phyloP scores from a whole-genome alignment of 2,113 vertebrate species.

The Rhineura floridana region DNA sequence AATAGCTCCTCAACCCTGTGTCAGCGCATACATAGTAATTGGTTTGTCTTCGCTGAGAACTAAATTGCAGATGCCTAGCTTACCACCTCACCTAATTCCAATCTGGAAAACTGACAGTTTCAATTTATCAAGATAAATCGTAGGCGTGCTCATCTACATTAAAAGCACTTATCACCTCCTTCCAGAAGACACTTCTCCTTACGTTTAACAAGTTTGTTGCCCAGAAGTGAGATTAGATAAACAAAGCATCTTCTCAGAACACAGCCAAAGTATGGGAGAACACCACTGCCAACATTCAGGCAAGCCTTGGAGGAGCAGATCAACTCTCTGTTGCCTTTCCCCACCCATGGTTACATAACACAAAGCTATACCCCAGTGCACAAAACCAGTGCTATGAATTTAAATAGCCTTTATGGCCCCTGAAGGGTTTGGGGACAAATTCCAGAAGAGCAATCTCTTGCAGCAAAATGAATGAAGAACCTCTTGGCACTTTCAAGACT shows the following conservation, averaged over 20 bases:
- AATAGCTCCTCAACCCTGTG: background rate
- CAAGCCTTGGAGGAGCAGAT: background rate
- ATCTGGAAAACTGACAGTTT: fast-evolving
- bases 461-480: background rate
- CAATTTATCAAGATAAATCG: fast-evolving
- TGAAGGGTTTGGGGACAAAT: background rate
- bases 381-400: background rate
- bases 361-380: background rate
- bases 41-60: background rate
- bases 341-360: background rate
- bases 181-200: background rate
- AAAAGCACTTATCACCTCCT: conserved; percentile 18
- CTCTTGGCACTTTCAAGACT: background rate
- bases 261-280: background rate
- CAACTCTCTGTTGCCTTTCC: background rate
- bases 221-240: fast-evolving
- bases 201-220: fast-evolving
- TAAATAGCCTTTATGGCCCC: background rate
- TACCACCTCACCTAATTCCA: fast-evolving
- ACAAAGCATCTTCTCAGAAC: background rate
- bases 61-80: background rate
- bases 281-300: background rate
- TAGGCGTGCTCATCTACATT: background rate
- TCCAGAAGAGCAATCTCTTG: background rate
- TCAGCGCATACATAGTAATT: background rate